Conservation (phyloP, 2,888 invertebrate species). For the Dasypolia templi region DNA sequence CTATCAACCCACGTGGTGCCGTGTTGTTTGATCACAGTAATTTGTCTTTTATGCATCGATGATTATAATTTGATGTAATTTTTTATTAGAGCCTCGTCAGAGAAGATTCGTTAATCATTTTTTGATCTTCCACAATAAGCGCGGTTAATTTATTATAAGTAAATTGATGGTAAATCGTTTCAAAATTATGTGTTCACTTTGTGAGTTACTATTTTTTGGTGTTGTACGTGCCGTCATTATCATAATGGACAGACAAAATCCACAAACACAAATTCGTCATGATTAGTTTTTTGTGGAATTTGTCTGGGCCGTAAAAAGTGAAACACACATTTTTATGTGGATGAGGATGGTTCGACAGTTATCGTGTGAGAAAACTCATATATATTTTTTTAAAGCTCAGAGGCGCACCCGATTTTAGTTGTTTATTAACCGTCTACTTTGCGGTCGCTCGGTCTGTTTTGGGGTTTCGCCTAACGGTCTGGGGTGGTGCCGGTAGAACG, state of each 20-base stretch:
- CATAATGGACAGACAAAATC: neutral
- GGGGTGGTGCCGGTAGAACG: too few species aligned
- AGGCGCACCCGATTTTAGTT: too few species aligned
- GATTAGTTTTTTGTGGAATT: neutral
- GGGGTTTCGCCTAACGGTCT: too few species aligned
- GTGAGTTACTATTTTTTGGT: constrained; percentile 38
- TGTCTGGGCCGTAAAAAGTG: neutral
- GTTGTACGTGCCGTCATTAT: constrained; percentile 17
- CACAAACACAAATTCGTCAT: too few species aligned
- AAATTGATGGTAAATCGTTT: constrained; percentile 62
- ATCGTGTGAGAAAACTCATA: too few species aligned
- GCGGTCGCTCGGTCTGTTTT: too few species aligned
- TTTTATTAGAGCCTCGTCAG: constrained; percentile 63
- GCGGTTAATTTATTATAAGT: constrained; percentile 56
- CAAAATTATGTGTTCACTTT: constrained; percentile 46
- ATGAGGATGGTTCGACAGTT: neutral
- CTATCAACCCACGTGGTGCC: constrained; percentile 88
- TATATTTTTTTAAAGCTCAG: too few species aligned
- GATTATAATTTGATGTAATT: constrained; percentile 76
- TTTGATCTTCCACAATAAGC: constrained; percentile 52
- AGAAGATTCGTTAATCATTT: constrained; percentile 63
- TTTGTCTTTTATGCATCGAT: constrained; percentile 85
- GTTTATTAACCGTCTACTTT: too few species aligned
- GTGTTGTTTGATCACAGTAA: constrained; percentile 83
- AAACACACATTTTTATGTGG: constrained; percentile 1